These are phyloP conservation scores for Pangasius mekongensis DNA, from an alignment of 2,797 vertebrate genomes.

Conservation along the genomic window DNA sequence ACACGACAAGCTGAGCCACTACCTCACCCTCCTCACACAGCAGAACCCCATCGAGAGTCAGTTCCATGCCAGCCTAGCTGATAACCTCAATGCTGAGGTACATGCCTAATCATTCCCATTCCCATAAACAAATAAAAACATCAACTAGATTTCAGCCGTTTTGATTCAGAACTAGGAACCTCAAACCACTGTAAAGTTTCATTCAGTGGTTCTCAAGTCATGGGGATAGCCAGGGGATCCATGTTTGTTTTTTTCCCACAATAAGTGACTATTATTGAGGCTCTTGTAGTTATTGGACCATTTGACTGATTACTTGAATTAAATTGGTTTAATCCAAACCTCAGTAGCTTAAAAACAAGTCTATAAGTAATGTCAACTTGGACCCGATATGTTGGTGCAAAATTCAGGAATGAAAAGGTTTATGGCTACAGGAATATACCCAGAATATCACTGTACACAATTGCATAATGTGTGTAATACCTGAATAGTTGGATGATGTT, in stretches of 20 bases:
- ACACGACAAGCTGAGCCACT: slow-evolving; percentile 97
- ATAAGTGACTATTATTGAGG: not conserved
- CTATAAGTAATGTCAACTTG: not conserved
- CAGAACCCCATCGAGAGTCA: slow-evolving; percentile 99
- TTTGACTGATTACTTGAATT: not conserved
- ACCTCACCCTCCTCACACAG: slow-evolving; percentile 95
- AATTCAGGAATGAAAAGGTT: not conserved
- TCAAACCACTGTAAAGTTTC: not conserved
- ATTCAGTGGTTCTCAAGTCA: no score
- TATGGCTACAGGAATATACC: not conserved
- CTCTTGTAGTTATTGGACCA: not conserved
- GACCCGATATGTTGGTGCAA: not conserved
- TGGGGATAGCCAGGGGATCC: no score
- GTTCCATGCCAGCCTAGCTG: slow-evolving; percentile 90
- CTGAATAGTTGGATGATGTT: not conserved
- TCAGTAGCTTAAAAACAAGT: not conserved
- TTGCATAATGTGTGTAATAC: not conserved
- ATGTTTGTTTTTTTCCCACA: not conserved
- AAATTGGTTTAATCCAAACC: not conserved
- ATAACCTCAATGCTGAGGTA: slow-evolving; percentile 98
- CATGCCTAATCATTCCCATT: not conserved
- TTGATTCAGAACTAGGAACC: not conserved
- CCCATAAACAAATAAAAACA: not conserved
- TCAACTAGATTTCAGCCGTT: not conserved
- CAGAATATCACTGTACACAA: not conserved